Evolutionary conservation across 2,113 vertebrate species (phyloP), one percentile per base, ranked within the genome.

Genomic region (Pyxicephalus adspersus): DNA sequence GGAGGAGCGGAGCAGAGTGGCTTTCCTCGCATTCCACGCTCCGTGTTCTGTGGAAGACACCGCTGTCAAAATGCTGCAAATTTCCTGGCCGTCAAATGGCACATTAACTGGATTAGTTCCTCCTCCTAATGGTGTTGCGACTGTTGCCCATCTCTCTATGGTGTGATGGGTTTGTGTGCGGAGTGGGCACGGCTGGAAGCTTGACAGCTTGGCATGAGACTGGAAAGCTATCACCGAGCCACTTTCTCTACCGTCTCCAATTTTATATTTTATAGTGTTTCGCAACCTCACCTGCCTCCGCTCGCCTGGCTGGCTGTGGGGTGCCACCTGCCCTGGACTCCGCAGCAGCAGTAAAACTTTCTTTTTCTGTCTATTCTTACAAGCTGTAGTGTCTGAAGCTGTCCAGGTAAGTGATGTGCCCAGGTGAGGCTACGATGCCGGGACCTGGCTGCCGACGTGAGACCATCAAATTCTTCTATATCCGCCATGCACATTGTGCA

Each of bases 1-100:
- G 92, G 90, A 92, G 92, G 90, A 90, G 91, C 85, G n/a, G n/a
- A n/a, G 88, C 83, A 87, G 87, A 87, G 89, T 88, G 88, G 90
- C 88, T 92, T 91, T 91, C 38, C 87, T 20, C 78, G 89, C 87
- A 86, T 89, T 83, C 81, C 79, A 86, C 88, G 86, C 85, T 83
- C 80, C 31, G 63, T 86, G 87, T 89, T 89, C 84, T 87, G 63
- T 81, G 84, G 5, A 83, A 87, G 89, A 87, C 85, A 88, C 87
- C 85, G 88, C 86, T 88, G 83, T 87, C 86, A 83, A 85, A 83
- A 83, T 83, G 81, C 77, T 73, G 83, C 87, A 90, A 92, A 89
- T 92, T 93, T 86, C 85, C 81, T 85, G 86, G 73, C 77, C 84
- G 71, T 85, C 76, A 84, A 84, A 68, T 64, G 68, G 66, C 77